Conservation (phyloP, 2,888 invertebrate species). For the Phengaris arion region DNA sequence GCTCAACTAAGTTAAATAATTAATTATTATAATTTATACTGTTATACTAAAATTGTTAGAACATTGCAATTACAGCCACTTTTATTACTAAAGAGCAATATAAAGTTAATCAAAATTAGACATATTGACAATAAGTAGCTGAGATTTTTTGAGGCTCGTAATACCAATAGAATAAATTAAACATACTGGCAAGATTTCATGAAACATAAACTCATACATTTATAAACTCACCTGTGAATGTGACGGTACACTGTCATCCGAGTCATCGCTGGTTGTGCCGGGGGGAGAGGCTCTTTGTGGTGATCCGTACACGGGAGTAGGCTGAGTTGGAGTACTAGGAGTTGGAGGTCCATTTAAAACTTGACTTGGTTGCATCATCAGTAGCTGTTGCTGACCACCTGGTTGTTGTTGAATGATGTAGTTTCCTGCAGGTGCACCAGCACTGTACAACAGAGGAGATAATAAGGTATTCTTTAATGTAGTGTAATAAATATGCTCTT, state of each 20-base stretch:
- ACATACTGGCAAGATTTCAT: background rate
- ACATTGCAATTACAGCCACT: no score
- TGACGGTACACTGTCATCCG: constrained; percentile 87
- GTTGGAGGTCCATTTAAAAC: constrained; percentile 73
- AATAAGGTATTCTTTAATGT: background rate
- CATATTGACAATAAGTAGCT: no score
- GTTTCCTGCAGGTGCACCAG: constrained; percentile 79
- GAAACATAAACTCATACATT: background rate
- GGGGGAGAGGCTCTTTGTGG: constrained; percentile 83
- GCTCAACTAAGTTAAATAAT: no score
- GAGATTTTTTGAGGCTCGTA: background rate
- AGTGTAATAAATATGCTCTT: background rate
- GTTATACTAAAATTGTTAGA: no score
- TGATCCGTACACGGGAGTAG: constrained; percentile 73
- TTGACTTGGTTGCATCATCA: constrained; percentile 77
- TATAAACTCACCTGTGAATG: constrained; percentile 72
- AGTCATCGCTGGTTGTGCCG: constrained; percentile 90
- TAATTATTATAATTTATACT: no score
- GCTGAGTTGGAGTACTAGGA: constrained; percentile 66
- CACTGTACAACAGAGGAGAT: constrained; percentile 49
- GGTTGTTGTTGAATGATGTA: constrained; percentile 81
- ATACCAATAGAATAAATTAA: background rate
- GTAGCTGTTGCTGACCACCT: constrained; percentile 74
- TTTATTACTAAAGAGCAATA: no score
- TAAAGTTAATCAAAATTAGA: no score